These are phyloP conservation scores for Pteropus alecto DNA, from an alignment of 2,113 vertebrate genomes.

Conservation along the genomic window DNA sequence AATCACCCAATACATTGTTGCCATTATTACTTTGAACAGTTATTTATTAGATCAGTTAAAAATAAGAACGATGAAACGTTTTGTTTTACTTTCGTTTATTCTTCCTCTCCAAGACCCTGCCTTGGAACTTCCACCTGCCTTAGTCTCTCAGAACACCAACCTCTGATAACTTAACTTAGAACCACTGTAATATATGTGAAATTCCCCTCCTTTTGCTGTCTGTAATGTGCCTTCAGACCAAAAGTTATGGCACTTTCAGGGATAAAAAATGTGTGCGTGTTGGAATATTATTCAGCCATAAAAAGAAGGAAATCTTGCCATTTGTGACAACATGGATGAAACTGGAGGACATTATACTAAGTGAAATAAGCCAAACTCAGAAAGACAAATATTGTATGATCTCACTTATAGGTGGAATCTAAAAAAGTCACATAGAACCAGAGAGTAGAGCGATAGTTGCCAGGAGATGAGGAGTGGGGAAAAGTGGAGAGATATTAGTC, in stretches of 20 bases:
- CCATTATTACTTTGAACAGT: background rate
- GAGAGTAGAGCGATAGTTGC: background rate
- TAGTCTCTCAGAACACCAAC: background rate
- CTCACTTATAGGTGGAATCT: background rate
- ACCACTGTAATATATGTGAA: background rate
- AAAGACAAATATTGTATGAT: background rate
- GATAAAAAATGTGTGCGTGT: no score
- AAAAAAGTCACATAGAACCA: background rate
- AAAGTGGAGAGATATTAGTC: background rate
- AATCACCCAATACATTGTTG: background rate
- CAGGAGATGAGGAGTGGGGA: background rate
- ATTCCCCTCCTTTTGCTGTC: background rate
- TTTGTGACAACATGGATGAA: no score
- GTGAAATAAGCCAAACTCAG: no score
- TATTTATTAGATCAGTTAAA: background rate
- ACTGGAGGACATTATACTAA: no score
- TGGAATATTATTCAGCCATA: no score
- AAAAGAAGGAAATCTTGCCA: no score
- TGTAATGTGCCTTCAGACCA: background rate
- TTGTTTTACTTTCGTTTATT: background rate
- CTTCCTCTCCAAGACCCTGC: background rate
- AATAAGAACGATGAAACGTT: background rate
- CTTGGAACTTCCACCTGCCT: background rate
- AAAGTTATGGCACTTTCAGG: background rate
- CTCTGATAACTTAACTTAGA: background rate